These are phyloP conservation scores for Drosophila suboccidentalis DNA, from an alignment of 2,888 invertebrate genomes.

Conservation along the genomic window DNA sequence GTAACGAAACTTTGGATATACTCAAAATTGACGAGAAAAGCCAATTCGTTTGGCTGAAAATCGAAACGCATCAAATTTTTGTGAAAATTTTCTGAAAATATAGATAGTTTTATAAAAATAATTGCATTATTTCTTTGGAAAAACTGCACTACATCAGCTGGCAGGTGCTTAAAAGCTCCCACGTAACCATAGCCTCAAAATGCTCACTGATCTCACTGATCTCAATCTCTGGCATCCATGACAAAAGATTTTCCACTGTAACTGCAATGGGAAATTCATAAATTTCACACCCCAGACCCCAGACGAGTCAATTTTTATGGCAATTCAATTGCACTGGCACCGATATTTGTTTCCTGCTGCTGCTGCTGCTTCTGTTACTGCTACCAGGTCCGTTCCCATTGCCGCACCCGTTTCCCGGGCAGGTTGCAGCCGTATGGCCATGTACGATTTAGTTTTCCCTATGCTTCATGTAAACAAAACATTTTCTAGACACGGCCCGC, in stretches of 20 bases:
- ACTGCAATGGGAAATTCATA: constrained; percentile 58
- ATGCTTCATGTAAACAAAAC: constrained; percentile 62
- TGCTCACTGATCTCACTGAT: constrained; percentile 23
- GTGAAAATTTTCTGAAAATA: constrained; percentile 24
- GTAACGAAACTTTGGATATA: not conserved
- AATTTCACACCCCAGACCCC: constrained; percentile 51
- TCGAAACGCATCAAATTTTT: constrained; percentile 1
- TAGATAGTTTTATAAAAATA: constrained; percentile 19
- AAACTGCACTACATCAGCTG: constrained; percentile 60
- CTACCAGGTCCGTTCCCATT: constrained; percentile 16
- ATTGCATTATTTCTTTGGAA: constrained; percentile 38
- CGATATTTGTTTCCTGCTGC: constrained; percentile 73
- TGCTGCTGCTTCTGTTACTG: constrained; percentile 43
- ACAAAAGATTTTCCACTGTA: constrained; percentile 37
- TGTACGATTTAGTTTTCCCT: constrained; percentile 52
- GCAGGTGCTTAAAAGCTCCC: constrained; percentile 67
- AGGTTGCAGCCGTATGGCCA: constrained; percentile 77
- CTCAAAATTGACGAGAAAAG: not conserved
- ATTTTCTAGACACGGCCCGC: constrained; percentile 53
- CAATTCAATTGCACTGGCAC: constrained; percentile 74
- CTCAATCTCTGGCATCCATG: constrained; percentile 35
- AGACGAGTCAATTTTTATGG: constrained; percentile 61
- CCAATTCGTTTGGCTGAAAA: not conserved
- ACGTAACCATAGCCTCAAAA: constrained; percentile 23
- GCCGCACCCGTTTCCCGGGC: constrained; percentile 26